Evolutionary conservation across 2,113 vertebrate species (phyloP), one percentile per base, ranked within the genome.

Genomic region (Brienomyrus brachyistius): DNA sequence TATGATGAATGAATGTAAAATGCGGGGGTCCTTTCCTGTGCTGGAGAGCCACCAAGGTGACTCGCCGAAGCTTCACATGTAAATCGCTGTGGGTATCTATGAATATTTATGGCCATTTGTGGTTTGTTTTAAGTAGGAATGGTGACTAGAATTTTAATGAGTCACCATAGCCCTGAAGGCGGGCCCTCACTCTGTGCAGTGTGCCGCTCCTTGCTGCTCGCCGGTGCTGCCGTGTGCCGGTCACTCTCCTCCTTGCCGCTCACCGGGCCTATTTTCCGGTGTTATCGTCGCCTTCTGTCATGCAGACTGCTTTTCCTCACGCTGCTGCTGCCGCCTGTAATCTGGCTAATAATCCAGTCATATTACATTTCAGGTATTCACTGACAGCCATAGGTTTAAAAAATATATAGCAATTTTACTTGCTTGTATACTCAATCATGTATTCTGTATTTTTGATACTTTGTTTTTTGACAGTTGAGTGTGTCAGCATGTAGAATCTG

Each of bases 41-140:
- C 31, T 77, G 70, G 86, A 13, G 86, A 87, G 51, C 50, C 10
- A 87, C 51, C 50, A 56, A 87, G 86, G 86, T 56, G 86, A 56
- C 86, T 87, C 1, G 6, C 47, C 11, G 21, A 47, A 47, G 45
- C 83, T 50, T 21, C 27, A 54, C 23, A 87, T 87, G 86, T 87
- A 56, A 87, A 87, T 87, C 5, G 27, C 52, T 40, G 35, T 43
- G 83, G 47, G 17, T 27, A 88, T 77, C 5, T 54, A 54, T 83
- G 35, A 89, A 82, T 89, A 89, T 83, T 89, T 43, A 82, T 80
- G 35, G 35, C 74, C 74, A 80, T 80, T 80, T 80, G 74, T 56
- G 50, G 43, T 54, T 80, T 52, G n/a, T 50, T 88, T 89, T 80
- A 54, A 89, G 47, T 89, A 80, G 50, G 51, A 35, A 56, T 35